Evolutionary conservation across 1,140 invertebrate genomes (phyloP), one percentile per base, ranked within the genome.

Genomic region (Zaprionus ghesquierei): DNA sequence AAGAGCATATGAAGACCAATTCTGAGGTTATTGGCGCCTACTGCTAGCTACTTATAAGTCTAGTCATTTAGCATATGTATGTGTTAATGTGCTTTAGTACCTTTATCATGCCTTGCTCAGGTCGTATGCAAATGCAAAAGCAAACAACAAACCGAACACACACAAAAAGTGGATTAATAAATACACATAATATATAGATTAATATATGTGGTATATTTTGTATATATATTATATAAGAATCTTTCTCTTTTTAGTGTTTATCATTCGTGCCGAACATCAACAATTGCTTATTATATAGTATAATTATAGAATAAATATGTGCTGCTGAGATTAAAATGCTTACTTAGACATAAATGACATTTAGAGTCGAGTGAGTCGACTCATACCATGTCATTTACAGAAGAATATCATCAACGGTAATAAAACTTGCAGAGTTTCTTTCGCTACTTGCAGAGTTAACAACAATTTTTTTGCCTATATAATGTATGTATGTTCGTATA

Each of bases 351-450:
- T 64, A 12, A 54, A 60, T 50, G 59, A 74, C 65, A 62, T 71
- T 69, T 64, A 65, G 60, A 71, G 54, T 51, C 50, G 29, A 23
- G 35, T 61, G 51, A 29, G 66, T 60, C 35, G 35, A 41, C 35
- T 33, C 18, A 0, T 31, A 13, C 5, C 20, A 35, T 63, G 54
- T 70, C 75, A 76, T 69, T 69, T 69, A 76, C 63, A 76, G 62
- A 78, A 81, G 70, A 90, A 90, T 90, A 90, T 90, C 87, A 71
- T 90, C 77, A 90, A 90, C 79, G 87, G 87, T 90, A 90, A 90
- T 90, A 84, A 90, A 78, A 90, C 82, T 79, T 86, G 81, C 82
- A 86, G 81, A 64, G 75, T 64, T 63, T 38, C 10, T 53, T 68
- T 50, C 29, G 59, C 27, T 23, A 68, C 31, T 78, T 54, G 72